These are phyloP conservation scores for Ammodytes dubius DNA, from an alignment of 2,113 vertebrate species.

Conservation along the genomic window DNA sequence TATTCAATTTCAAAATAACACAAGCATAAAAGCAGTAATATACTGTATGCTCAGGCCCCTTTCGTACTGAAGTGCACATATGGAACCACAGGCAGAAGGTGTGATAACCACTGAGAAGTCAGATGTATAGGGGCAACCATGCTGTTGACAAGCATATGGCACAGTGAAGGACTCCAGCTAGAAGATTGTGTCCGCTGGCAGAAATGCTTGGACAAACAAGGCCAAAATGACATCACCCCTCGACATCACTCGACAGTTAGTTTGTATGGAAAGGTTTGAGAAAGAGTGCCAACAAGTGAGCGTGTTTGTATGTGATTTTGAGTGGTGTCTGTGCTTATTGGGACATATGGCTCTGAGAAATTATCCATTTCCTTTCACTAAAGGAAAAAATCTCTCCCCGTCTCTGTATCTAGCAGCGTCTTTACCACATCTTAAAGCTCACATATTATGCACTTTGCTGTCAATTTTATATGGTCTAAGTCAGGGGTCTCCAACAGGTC, in stretches of 20 bases:
- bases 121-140: slow-evolving; percentile 28
- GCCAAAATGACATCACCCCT: slow-evolving; percentile 26
- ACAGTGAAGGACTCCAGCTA: not conserved
- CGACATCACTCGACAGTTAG: slow-evolving; percentile 7
- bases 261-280: slow-evolving; percentile 4
- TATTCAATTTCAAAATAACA: slow-evolving; percentile 5
- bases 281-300: slow-evolving; percentile 19
- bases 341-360: slow-evolving; percentile 63
- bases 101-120: slow-evolving; percentile 32
- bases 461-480: too few species aligned
- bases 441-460: too few species aligned
- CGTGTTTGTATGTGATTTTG: slow-evolving; percentile 34
- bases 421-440: slow-evolving; percentile 4
- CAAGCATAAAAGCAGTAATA: slow-evolving; percentile 2
- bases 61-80: slow-evolving; percentile 25
- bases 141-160: slow-evolving; percentile 48
- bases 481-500: too few species aligned
- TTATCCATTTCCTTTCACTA: slow-evolving; percentile 33
- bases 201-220: slow-evolving; percentile 11
- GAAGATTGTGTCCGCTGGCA: slow-evolving; percentile 26
- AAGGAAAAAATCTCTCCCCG: slow-evolving; percentile 26
- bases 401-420: not conserved
- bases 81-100: slow-evolving; percentile 34
- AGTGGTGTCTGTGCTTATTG: slow-evolving; percentile 55
- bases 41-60: too few species aligned